Evolutionary conservation across 2,797 vertebrate species (phyloP), one percentile per base, ranked within the genome.

Genomic region (Ctenopoma kingsleyae): DNA sequence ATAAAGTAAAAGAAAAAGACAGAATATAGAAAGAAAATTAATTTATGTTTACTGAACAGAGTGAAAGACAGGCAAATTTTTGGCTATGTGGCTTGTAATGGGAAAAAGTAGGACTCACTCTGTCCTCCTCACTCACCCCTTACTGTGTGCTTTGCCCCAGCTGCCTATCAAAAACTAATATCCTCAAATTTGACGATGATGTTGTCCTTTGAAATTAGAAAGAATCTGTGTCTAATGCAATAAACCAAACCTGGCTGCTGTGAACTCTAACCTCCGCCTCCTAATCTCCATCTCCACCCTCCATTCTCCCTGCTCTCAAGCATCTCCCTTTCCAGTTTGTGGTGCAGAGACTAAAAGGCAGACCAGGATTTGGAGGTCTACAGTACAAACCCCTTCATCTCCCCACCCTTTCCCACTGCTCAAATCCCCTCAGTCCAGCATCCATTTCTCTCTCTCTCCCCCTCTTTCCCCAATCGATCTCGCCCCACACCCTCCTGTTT

Each of bases 181-280:
- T 93, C 95, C 95, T 95, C 82, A 65, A 93, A 95, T 95, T 87
- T 94, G 94, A 94, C 86, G 91, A 84, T 82, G 89, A 92, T 97
- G 95, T 96, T 98, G 96, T 95, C 93, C 92, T 96, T 96, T 95
- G 91, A 92, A 95, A 94, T 95, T 92, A 95, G 93, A 95, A 96
- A 89, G 91, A 96, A 95, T 96, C 95, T 96, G 95, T 94, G 92
- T 96, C 94, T 95, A 95, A 96, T 96, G 94, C 94, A 93, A 89
- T 82, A 91, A 95, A 94, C 95, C 93, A 67, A 92, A 91, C 90
- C 92, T 91, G 91, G 93, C 95, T 95, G 92, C 92, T 89, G 91
- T 92, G 87, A 94, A 95, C 85, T 88, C 76, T 76, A 76, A 87
- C 95, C 86, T 92, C 61, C 61, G 81, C 81, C 59, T 64, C 63